Percentiles rank a stretch among this genome's conserved stretches.
Evolutionary conservation across 2,888 invertebrate species (phyloP).

Genomic region (Tipula lateralis): DNA sequence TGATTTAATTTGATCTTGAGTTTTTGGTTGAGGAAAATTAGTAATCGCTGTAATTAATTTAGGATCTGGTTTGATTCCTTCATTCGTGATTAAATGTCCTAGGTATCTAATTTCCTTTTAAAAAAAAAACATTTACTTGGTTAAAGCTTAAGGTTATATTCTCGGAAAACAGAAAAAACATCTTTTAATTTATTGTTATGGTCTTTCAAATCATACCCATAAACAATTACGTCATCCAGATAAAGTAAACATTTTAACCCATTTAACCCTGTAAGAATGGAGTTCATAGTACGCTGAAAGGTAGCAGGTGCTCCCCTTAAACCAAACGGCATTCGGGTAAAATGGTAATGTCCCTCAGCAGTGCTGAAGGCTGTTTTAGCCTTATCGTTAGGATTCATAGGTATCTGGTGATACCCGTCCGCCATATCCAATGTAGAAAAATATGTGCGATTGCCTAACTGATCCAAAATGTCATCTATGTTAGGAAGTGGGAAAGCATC

Average conservation of each 20-base stretch:
- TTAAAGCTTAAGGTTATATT: conserved; percentile 36
- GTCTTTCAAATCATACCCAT: no score
- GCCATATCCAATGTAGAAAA: no score
- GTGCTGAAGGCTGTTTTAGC: neutral
- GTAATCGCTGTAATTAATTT: no score
- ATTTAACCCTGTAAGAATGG: neutral
- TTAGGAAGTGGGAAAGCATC: no score
- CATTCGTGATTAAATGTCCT: conserved; percentile 38
- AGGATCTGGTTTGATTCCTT: conserved; percentile 39
- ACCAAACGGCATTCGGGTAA: conserved; percentile 25
- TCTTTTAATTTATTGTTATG: no score
- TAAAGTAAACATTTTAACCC: neutral
- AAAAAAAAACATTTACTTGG: conserved; percentile 37
- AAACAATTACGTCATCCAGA: no score
- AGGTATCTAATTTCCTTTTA: conserved; percentile 32
- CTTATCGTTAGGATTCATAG: no score
- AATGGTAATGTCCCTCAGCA: no score
- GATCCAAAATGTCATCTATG: no score
- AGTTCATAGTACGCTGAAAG: neutral
- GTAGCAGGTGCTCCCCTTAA: neutral
- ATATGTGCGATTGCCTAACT: no score
- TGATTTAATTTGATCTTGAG: conserved; percentile 37
- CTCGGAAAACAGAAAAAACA: conserved; percentile 31
- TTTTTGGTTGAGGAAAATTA: conserved; percentile 37
- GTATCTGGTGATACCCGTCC: no score